These are phyloP conservation scores for Thysanoteuthis rhombus DNA, from an alignment of 2,888 invertebrate genomes.

Conservation along the genomic window DNA sequence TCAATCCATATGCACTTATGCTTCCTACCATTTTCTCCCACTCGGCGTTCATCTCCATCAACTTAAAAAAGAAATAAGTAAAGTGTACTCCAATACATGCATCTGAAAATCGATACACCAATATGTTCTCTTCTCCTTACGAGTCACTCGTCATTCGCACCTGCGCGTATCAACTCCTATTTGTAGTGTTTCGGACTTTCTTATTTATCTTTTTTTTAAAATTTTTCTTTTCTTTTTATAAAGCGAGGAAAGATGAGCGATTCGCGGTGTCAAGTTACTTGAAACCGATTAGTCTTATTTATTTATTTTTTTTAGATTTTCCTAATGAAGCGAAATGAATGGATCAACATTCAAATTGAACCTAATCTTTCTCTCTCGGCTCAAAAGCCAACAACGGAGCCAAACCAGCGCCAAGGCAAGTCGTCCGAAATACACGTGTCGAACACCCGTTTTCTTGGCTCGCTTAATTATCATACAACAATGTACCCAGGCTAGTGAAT, in stretches of 20 bases:
- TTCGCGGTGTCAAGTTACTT: background rate
- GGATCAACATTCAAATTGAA: background rate
- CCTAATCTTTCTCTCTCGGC: background rate
- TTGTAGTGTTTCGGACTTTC: background rate
- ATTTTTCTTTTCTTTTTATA: background rate
- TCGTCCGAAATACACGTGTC: too few relatives aligned
- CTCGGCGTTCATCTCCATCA: background rate
- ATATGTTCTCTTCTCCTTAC: background rate
- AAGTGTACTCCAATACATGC: background rate
- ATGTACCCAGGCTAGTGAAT: too few relatives aligned
- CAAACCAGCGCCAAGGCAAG: too few relatives aligned
- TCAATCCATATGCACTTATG: background rate
- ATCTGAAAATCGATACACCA: background rate
- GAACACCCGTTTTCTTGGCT: too few relatives aligned
- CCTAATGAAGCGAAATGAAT: background rate
- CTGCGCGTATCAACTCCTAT: background rate
- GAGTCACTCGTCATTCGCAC: background rate
- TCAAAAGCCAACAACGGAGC: too few relatives aligned
- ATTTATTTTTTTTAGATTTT: background rate
- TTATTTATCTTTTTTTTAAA: background rate
- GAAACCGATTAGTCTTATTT: background rate
- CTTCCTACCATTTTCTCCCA: background rate
- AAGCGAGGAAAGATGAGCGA: background rate
- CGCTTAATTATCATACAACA: too few relatives aligned
- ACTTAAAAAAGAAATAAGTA: background rate